Conservation (phyloP, 1,140 invertebrate species). For the Drosophila gunungcola region DNA sequence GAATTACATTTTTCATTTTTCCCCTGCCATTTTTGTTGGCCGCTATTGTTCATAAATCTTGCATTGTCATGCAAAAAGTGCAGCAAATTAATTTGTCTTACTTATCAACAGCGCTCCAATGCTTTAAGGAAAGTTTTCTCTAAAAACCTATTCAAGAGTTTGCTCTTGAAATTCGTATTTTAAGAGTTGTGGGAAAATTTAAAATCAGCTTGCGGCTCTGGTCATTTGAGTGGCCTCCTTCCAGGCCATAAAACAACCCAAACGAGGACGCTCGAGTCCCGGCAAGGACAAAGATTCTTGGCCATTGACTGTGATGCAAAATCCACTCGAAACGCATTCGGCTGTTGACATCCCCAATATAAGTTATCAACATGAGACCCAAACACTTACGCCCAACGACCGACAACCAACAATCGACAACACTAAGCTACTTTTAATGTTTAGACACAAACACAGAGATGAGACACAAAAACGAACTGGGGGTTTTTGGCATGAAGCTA, state of each 20-base stretch:
- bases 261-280: slow-evolving; percentile 16
- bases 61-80: slow-evolving; percentile 61
- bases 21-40: slow-evolving; percentile 8
- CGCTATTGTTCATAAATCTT: slow-evolving; percentile 52
- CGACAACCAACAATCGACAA: slow-evolving; percentile 30
- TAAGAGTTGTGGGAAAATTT: not conserved
- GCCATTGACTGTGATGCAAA: slow-evolving; percentile 38
- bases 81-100: slow-evolving; percentile 59
- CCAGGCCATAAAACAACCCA: slow-evolving; percentile 37
- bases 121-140: slow-evolving; percentile 1
- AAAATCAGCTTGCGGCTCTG: slow-evolving; percentile 23
- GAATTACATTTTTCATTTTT: slow-evolving; percentile 42
- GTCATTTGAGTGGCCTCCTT: slow-evolving; percentile 33
- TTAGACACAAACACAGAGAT: slow-evolving; percentile 44
- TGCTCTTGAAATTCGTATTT: not conserved
- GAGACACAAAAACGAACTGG: slow-evolving; percentile 9
- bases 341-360: slow-evolving; percentile 53
- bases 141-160: not conserved
- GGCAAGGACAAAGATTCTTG: slow-evolving; percentile 34
- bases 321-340: slow-evolving; percentile 43
- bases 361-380: slow-evolving; percentile 48
- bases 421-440: slow-evolving; percentile 68
- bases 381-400: slow-evolving; percentile 49
- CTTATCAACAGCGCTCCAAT: slow-evolving; percentile 10
- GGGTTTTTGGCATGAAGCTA: slow-evolving; percentile 57